A percentile compares a stretch with the other conserved stretches of the same genome.
Conservation (phyloP, 2,888 invertebrate species). For the Microdon myrmicae region DNA sequence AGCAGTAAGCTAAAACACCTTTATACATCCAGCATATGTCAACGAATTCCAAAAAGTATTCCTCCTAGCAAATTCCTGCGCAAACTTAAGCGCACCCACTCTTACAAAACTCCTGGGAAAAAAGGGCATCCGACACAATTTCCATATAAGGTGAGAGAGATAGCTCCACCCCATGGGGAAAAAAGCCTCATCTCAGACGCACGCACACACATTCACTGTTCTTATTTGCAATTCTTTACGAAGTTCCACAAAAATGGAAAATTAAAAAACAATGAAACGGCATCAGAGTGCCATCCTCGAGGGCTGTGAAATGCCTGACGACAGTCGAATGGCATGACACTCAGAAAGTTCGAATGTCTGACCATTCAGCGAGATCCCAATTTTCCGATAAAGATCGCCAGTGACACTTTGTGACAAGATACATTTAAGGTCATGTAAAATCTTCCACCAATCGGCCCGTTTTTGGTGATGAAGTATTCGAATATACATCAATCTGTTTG, state of each 20-base stretch:
- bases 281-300: conserved; percentile 28
- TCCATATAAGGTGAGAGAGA: conserved; percentile 37
- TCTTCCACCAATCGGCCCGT: conserved; percentile 43
- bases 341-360: conserved; percentile 8
- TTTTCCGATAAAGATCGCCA: conserved; percentile 53
- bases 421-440: conserved; percentile 53
- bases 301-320: conserved; percentile 50
- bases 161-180: conserved; percentile 43
- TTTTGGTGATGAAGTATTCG: conserved; percentile 46
- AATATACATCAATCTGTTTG: conserved; percentile 46
- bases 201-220: conserved; percentile 24
- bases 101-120: background rate
- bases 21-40: no score
- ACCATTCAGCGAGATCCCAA: conserved; percentile 38
- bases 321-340: conserved; percentile 38
- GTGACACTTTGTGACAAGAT: conserved; percentile 52
- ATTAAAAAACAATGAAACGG: conserved; percentile 3
- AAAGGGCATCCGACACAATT: conserved; percentile 23
- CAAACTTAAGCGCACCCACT: conserved; percentile 19
- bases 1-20: no score
- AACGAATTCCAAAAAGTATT: conserved; percentile 36
- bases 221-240: conserved; percentile 18
- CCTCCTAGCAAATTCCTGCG: conserved; percentile 30
- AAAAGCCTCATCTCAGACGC: conserved; percentile 20
- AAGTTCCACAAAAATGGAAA: conserved; percentile 24